Conservation (phyloP, 2,113 vertebrate species). For the Caloenas nicobarica region DNA sequence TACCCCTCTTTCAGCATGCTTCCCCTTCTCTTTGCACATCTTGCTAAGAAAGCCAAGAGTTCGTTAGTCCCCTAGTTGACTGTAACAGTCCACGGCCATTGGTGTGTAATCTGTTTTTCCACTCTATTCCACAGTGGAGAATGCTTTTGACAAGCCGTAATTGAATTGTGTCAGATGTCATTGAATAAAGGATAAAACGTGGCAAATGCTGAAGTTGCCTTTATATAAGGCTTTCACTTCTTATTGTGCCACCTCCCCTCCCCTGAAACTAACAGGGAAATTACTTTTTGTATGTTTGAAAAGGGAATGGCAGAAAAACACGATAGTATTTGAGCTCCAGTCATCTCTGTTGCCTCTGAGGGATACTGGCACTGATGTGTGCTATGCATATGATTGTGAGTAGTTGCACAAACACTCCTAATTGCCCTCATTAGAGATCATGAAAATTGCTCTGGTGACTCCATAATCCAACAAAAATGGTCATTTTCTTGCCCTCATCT, state of each 20-base stretch:
- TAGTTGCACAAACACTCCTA: not conserved
- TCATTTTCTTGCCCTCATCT: not conserved
- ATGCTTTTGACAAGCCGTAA: conserved; percentile 66
- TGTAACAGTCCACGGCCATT: not conserved
- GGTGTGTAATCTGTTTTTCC: conserved; percentile 45
- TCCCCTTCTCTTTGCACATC: not conserved
- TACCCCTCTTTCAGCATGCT: not conserved
- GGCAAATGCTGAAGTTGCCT: not conserved
- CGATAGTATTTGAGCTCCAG: not conserved
- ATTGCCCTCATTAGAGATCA: not conserved
- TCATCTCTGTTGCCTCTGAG: not conserved
- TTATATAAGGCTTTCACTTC: not conserved
- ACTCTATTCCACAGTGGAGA: conserved; percentile 42
- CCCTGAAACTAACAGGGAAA: not conserved
- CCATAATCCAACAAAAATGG: not conserved
- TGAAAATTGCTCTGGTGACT: not conserved
- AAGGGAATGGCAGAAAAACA: not conserved
- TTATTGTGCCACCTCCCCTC: not conserved
- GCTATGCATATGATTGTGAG: accelerated
- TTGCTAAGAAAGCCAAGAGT: not conserved
- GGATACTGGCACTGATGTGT: not conserved
- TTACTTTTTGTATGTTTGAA: not conserved
- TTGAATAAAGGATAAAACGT: conserved; percentile 16
- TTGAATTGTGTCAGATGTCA: conserved; percentile 37
- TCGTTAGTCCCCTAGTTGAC: not conserved